A percentile compares a stretch with the other conserved stretches of the same genome.
Evolutionary conservation across 2,113 vertebrate genomes (phyloP).

Genomic region (Oncorhynchus masou): DNA sequence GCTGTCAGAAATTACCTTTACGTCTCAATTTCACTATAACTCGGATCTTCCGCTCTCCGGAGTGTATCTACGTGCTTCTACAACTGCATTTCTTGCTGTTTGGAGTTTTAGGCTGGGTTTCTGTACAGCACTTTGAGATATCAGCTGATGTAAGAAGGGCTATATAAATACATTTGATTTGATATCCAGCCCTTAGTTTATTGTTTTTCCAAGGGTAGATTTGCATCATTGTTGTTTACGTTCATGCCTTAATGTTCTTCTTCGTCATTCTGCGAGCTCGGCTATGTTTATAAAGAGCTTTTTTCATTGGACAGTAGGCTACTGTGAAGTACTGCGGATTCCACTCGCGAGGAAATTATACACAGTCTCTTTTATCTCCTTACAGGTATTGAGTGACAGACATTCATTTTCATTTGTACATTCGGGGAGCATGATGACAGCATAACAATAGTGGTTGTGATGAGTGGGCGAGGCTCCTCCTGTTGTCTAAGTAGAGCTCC

Average conservation of each 20-base stretch:
- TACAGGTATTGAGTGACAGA: conserved; percentile 52
- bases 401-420: conserved; percentile 35
- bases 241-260: neutral
- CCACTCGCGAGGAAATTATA: conserved; percentile 19
- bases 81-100: no score
- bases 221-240: neutral
- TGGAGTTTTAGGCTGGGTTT: no score
- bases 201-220: no score
- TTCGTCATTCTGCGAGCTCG: neutral
- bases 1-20: no score
- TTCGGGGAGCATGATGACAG: conserved; percentile 20
- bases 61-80: no score
- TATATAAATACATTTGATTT: no score
- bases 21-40: no score
- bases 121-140: no score
- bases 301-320: neutral
- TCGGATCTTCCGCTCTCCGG: no score
- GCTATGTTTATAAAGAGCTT: neutral
- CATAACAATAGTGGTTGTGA: conserved; percentile 16
- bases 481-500: conserved; percentile 24
- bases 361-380: conserved; percentile 36
- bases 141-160: no score
- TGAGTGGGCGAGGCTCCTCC: conserved; percentile 35
- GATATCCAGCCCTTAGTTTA: no score
- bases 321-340: conserved; percentile 15